These are phyloP conservation scores for Liopterus haemorrhoidalis DNA, from an alignment of 2,888 invertebrate species.

Conservation along the genomic window DNA sequence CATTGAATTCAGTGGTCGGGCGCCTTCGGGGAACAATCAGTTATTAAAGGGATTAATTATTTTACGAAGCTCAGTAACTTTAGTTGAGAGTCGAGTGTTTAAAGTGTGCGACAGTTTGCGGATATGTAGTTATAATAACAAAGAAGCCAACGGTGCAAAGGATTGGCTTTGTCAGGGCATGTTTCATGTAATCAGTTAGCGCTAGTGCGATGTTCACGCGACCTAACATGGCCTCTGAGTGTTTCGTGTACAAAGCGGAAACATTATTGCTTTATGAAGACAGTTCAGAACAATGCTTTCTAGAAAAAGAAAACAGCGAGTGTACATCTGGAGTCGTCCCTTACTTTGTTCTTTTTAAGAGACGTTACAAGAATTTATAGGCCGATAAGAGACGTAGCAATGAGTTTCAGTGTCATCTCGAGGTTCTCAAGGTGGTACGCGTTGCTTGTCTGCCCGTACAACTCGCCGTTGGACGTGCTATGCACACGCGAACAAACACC, in stretches of 20 bases:
- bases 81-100: too few species aligned
- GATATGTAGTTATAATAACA: background rate
- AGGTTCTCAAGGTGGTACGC: too few species aligned
- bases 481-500: background rate
- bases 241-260: background rate
- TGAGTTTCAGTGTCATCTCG: too few species aligned
- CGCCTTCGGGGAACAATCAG: too few species aligned
- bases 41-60: too few species aligned
- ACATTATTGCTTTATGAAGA: slow-evolving; percentile 1
- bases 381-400: too few species aligned
- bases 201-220: background rate
- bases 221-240: background rate
- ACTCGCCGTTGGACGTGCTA: too few species aligned
- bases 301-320: background rate
- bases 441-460: background rate
- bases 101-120: too few species aligned
- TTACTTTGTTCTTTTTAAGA: background rate
- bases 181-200: background rate
- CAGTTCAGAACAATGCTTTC: slow-evolving; percentile 1
- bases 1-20: too few species aligned
- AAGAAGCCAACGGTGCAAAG: background rate
- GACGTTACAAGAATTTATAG: background rate
- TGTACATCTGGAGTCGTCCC: background rate
- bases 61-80: too few species aligned
- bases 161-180: background rate